Evolutionary conservation across 2,113 vertebrate genomes (phyloP), one percentile per base, ranked within the genome.

Genomic region (Boulengeromyrus knoepffleri): DNA sequence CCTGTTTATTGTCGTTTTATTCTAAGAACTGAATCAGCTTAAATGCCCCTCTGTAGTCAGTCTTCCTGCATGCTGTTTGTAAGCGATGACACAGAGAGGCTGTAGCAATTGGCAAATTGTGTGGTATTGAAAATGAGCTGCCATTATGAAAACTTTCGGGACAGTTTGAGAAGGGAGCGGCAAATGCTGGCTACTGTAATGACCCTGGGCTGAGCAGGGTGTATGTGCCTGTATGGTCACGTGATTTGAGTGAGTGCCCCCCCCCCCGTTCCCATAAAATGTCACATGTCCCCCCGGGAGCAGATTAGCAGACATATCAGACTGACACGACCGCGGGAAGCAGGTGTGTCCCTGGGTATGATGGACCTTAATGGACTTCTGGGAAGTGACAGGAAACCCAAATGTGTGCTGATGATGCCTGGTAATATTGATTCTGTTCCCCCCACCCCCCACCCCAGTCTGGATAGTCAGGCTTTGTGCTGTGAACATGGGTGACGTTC

Each of bases 281-380:
- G 21, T 42, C 42, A 49, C 15, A 53, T 42, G 46, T 42, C 15
- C 89, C 80, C 10, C 27, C 4, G 77, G 89, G 89, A 89, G n/a
- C 77, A 42, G 31, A 85, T 89, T 89, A 50, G 50, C 62, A 21
- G 88, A 74, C 15, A 6, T 3, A 42, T 88, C 21, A 50, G 9
- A 13, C 27, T 24, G 24, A n/a, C n/a, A 21, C 0, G 9, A 47
- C 10, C 15, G 0, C 3, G 49, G 39, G 53, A 6, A 86, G 36
- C 89, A 90, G 89, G 80, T 89, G 89, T 45, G 50, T 85, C 3
- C 3, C 53, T 46, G 17, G 39, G 21, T 5, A 49, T 90, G 45
- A 46, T 90, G 53, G 52, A 27, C 24, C 53, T 90, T 86, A 90
- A 90, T 90, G 83, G 89, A 66, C 0, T 19, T 62, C 19, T 88